Evolutionary conservation across 2,113 vertebrate species (phyloP).

Genomic region (Lynx canadensis): DNA sequence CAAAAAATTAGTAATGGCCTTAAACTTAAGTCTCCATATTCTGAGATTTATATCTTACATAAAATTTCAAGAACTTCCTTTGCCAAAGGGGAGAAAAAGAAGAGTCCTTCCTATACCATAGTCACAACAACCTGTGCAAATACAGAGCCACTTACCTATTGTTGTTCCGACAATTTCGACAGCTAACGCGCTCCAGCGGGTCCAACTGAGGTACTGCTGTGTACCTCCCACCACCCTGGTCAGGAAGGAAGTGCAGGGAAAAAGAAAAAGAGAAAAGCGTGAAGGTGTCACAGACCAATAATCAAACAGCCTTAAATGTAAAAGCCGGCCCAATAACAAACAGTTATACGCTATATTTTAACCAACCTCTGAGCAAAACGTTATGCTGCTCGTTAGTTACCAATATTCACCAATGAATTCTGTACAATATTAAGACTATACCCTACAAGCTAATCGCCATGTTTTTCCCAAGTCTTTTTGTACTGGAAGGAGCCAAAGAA

Average conservation of each 20-base stretch:
- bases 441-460: conserved; percentile 9
- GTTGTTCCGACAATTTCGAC: conserved; percentile 97
- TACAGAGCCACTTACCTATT: conserved; percentile 89
- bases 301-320: rapidly evolving
- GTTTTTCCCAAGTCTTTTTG: conserved; percentile 53
- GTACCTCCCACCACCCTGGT: conserved; percentile 91
- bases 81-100: not conserved
- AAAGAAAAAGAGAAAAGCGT: not conserved
- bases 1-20: not conserved
- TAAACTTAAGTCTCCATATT: not conserved
- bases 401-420: not conserved
- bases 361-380: not conserved
- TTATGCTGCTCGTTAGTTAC: rapidly evolving
- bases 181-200: conserved; percentile 91
- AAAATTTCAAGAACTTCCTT: not conserved
- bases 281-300: not conserved
- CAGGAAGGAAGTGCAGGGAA: not conserved
- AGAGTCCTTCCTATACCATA: rapidly evolving
- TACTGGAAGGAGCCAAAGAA: conserved; percentile 73
- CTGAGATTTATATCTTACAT: not conserved
- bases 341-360: rapidly evolving
- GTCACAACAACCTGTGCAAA: not conserved
- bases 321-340: not conserved
- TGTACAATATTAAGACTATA: not conserved
- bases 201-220: conserved; percentile 90